Base-by-base conservation (phyloP, 1,140 invertebrate species). In the Bursaphelenchus mucronatus region DNA sequence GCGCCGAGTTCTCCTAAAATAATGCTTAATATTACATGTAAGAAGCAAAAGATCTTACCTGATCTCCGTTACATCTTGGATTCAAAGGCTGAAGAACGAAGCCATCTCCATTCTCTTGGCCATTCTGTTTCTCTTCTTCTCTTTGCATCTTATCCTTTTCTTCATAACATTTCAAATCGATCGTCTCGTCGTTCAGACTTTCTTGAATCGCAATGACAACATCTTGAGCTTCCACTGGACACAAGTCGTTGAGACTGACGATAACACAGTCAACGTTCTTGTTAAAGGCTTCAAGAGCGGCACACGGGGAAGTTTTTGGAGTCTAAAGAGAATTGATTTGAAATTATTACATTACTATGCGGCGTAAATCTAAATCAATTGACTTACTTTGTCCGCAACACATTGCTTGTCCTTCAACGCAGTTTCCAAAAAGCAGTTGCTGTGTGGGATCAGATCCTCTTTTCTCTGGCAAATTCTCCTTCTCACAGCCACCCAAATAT, bases 211-310 rank as follows among this genome's bases (percentile, higher is more conserved):
- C 71, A 17, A 79, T 63, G 10, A 79, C 66, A 30, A 78, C 46
- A 50, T 79, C 75, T 62, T 79, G 78, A 13, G 70, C 73, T 63
- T 79, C 74, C 9, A 76, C 58, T 17, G 74, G 68, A 59, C 76
- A 79, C 19, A 70, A 52, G 30, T 79, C 76, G 47, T 76, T 79
- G 65, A 79, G 49, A 0, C 63, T 49, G 13, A 55, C 53, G 47
- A 79, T 70, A 11, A 71, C 51, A 66, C 76, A 79, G 50, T 79
- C 76, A 39, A 79, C 57, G 57, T 76, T 71, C 17, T 67, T 67
- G 49, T 78, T 80, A 54, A 81, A 79, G 7, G 65, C 61, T 15
- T 81, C 74, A 21, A 79, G 47, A 13, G 77, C 70, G n/a, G 61
- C 62, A 21, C 76, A 79, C 11, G 64, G 43, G 5, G 71, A 52